These are phyloP conservation scores for Tethea ocularis DNA, from an alignment of 2,888 invertebrate species.

Conservation along the genomic window DNA sequence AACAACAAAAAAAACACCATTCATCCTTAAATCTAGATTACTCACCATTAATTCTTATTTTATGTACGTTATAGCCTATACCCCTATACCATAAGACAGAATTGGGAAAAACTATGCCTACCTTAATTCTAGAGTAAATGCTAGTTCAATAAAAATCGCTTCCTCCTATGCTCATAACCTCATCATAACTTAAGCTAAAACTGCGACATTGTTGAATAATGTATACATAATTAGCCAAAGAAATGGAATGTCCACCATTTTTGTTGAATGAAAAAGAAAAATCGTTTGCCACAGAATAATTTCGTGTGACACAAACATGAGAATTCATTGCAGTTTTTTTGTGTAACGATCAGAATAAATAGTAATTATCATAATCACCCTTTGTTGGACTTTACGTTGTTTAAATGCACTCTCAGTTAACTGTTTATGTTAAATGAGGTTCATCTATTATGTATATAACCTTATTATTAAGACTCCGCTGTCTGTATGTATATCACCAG, in stretches of 20 bases:
- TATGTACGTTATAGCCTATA: too few relatives aligned
- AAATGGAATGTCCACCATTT: conserved; percentile 56
- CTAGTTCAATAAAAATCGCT: not conserved
- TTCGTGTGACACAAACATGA: conserved; percentile 34
- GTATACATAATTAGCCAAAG: conserved; percentile 54
- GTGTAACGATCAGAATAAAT: conserved; percentile 8
- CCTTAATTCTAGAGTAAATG: too few relatives aligned
- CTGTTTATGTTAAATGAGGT: not conserved
- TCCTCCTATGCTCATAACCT: not conserved
- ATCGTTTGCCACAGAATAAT: conserved; percentile 43
- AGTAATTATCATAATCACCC: conserved; percentile 6
- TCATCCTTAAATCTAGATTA: too few relatives aligned
- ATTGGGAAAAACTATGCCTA: too few relatives aligned
- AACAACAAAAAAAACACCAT: too few relatives aligned
- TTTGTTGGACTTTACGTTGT: conserved; percentile 3
- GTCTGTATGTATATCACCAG: too few relatives aligned
- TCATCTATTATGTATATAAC: not conserved
- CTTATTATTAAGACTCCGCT: too few relatives aligned
- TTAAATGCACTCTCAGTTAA: not conserved
- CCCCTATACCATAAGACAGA: too few relatives aligned
- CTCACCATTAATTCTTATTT: too few relatives aligned
- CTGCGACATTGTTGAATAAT: conserved; percentile 24
- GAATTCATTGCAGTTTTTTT: conserved; percentile 27
- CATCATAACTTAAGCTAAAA: not conserved
- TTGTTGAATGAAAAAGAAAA: conserved; percentile 58